Evolutionary conservation across 2,113 vertebrate species (phyloP).

Genomic region (Cyrtonyx montezumae): DNA sequence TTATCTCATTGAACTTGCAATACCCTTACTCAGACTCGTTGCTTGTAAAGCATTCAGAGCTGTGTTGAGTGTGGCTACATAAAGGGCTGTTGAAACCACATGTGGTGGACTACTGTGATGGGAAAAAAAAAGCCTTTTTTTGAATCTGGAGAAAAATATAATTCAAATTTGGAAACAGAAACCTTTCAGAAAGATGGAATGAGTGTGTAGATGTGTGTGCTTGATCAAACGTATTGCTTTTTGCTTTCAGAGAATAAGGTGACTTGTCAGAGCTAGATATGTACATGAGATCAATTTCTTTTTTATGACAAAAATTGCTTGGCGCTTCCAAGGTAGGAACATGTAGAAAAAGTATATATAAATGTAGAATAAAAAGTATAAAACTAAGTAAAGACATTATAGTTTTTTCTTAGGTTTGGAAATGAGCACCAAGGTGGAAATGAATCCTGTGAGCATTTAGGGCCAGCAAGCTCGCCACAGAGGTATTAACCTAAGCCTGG

Average conservation of each 20-base stretch:
- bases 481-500: neutral
- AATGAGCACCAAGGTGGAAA: neutral
- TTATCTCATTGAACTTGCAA: conserved; percentile 1
- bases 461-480: neutral
- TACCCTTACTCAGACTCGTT: neutral
- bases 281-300: neutral
- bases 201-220: neutral
- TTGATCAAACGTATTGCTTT: neutral
- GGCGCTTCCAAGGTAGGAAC: neutral
- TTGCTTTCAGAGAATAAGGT: neutral
- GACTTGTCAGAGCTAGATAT: neutral
- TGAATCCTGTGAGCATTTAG: neutral
- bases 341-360: neutral
- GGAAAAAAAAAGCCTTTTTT: neutral
- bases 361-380: neutral
- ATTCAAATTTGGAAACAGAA: neutral
- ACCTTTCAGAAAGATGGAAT: neutral
- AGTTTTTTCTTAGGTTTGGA: neutral
- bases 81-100: conserved; percentile 42
- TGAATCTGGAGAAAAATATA: neutral
- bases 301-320: neutral
- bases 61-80: conserved; percentile 13
- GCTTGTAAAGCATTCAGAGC: conserved; percentile 1
- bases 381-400: neutral
- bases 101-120: neutral